Evolutionary conservation across 2,888 invertebrate species (phyloP).

Genomic region (Harmothoe impar): DNA sequence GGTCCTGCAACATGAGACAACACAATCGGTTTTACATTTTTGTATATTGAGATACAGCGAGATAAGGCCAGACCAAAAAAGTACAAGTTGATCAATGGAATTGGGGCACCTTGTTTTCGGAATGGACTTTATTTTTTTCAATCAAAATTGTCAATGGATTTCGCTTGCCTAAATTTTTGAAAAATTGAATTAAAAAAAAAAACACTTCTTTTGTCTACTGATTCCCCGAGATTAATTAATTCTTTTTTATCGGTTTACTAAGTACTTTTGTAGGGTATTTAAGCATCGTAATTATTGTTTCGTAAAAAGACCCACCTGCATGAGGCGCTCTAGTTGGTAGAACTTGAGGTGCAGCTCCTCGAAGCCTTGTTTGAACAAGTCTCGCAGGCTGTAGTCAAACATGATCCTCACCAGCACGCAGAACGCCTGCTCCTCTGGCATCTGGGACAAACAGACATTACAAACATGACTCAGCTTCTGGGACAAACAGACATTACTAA

Average conservation of each 20-base stretch:
- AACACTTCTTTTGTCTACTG: too few species aligned
- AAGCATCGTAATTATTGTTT: too few species aligned
- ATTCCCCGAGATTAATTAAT: too few species aligned
- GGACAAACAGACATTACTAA: slow-evolving; percentile 73
- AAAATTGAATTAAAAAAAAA: too few species aligned
- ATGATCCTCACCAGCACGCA: slow-evolving; percentile 97
- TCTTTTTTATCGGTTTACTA: too few species aligned
- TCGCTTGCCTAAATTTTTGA: too few species aligned
- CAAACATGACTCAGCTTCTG: too few species aligned
- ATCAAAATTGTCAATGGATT: too few species aligned
- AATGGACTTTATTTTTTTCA: too few species aligned
- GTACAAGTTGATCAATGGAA: background rate
- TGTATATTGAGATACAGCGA: background rate
- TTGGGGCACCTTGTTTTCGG: too few species aligned
- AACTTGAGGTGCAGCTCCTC: slow-evolving; percentile 96
- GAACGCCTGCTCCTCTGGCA: slow-evolving; percentile 99
- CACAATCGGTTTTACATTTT: slow-evolving; percentile 12
- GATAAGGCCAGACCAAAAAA: background rate
- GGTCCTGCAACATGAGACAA: slow-evolving; percentile 83
- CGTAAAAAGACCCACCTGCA: slow-evolving; percentile 87
- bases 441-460: slow-evolving; percentile 87
- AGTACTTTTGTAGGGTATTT: too few species aligned
- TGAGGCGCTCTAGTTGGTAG: slow-evolving; percentile 95
- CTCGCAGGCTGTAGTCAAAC: slow-evolving; percentile 97
- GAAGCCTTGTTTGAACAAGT: slow-evolving; percentile 98